Evolutionary conservation across 1,140 invertebrate genomes (phyloP), one percentile per base, ranked within the genome.

Genomic region (Diabrotica virgifera): DNA sequence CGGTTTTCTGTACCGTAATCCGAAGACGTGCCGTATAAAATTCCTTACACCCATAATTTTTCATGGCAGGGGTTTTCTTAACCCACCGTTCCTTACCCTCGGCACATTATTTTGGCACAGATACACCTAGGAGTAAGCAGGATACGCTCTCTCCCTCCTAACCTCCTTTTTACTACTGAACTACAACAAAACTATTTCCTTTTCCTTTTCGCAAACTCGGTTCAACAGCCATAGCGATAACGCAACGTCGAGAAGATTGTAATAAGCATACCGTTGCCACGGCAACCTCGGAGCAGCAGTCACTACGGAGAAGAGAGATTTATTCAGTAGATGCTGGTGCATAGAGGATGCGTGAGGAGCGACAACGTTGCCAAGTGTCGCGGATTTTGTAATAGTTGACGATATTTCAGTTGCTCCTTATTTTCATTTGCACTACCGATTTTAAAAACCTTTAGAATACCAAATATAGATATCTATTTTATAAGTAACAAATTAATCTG

Each of bases 301-400:
- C 9, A 57, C 36, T 11, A 11, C 24, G 24, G 24, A 10, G 40
- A 10, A 9, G 10, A 36, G 36, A 57, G 55, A 57, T 57, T 40
- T 57, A 57, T 57, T 36, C 55, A 36, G 55, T n/a, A 8, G 36
- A 24, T 57, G 24, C 36, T 57, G 55, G 36, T 57, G 55, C 36
- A 57, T 36, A 36, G 55, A 57, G 55, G 36, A 57, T 57, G 55
- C 55, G 55, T 57, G 37, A 40, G 9, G 36, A 36, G 24, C 5
- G 8, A 12, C 55, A 11, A 0, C 36, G 36, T 57, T 57, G 55
- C 55, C 55, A 57, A 11, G 12, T 9, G 12, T 46, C 0, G 6
- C 6, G 40, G 40, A 46, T 3, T 10, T 46, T 46, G 3, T 46
- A 46, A 6, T 46, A 8, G 4, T 46, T 46, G 40, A 6, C n/a